phyloP scores from a whole-genome alignment of 2,888 invertebrate species.

The Willowsia nigromaculata region DNA sequence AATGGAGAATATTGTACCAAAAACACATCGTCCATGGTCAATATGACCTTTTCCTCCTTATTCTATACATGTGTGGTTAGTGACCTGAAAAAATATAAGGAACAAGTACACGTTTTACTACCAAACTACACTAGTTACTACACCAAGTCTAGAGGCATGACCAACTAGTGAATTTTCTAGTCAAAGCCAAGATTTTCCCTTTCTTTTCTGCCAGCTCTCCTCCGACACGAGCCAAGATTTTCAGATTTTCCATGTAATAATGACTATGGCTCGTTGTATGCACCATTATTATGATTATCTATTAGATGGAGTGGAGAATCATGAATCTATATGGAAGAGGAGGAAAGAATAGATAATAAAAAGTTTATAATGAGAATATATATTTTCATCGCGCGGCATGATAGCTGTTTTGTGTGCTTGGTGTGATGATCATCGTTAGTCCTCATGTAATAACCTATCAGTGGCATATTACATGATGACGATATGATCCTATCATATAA shows the following conservation, averaged over 20 bases:
- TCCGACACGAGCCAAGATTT: slow-evolving; percentile 44
- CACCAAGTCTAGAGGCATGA: background rate
- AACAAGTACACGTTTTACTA: too few relatives aligned
- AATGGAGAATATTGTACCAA: background rate
- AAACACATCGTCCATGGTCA: background rate
- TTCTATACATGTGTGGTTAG: slow-evolving; percentile 16
- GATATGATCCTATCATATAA: background rate
- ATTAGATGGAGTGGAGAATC: background rate
- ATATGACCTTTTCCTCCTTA: slow-evolving; percentile 34
- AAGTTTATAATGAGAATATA: background rate
- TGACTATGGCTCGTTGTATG: background rate
- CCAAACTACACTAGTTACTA: background rate
- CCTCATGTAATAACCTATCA: slow-evolving; percentile 18
- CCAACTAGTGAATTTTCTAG: slow-evolving; percentile 14
- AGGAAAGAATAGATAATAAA: background rate
- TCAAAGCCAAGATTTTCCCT: slow-evolving; percentile 37
- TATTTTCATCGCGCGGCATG: background rate
- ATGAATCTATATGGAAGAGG: background rate
- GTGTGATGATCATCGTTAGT: background rate
- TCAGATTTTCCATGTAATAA: slow-evolving; percentile 26
- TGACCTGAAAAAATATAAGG: slow-evolving; percentile 52
- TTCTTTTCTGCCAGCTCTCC: slow-evolving; percentile 39
- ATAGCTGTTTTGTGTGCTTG: background rate
- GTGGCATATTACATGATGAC: background rate
- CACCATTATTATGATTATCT: background rate